A percentile compares a stretch with the other conserved stretches of the same genome.
phyloP scores from a whole-genome alignment of 2,888 invertebrate genomes.

The Ischnus inquisitorius region DNA sequence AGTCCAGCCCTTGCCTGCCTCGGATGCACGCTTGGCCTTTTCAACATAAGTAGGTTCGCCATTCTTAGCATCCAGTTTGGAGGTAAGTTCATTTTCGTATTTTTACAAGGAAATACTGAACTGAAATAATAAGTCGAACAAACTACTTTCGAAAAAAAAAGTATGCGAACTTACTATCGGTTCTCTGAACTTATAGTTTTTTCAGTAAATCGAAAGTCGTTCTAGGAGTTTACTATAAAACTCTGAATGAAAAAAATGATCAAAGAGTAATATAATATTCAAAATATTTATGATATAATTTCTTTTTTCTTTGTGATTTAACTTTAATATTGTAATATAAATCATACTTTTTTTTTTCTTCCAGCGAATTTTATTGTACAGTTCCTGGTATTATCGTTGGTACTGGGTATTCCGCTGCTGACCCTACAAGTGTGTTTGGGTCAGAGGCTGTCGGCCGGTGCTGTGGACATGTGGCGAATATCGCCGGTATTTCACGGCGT shows the following conservation, averaged over 20 bases:
- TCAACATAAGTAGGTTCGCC: constrained; percentile 95
- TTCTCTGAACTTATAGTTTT: too few species aligned
- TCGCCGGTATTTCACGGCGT: constrained; percentile 97
- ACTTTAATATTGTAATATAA: neutral
- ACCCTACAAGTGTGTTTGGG: constrained; percentile 95
- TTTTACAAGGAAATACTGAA: too few species aligned
- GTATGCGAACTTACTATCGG: too few species aligned
- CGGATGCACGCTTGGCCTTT: constrained; percentile 94
- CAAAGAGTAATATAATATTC: too few species aligned
- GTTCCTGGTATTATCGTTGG: constrained; percentile 93
- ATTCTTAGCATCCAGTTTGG: constrained; percentile 95
- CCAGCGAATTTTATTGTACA: constrained; percentile 94
- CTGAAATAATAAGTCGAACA: too few species aligned
- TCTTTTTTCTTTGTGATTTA: too few species aligned
- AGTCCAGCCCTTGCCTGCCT: constrained; percentile 94
- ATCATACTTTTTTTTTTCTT: constrained; percentile 78
- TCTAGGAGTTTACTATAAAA: too few species aligned
- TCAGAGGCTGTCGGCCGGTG: constrained; percentile 93
- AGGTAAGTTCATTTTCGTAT: constrained; percentile 86
- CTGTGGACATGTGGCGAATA: constrained; percentile 97
- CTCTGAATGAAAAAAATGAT: too few species aligned
- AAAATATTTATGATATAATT: too few species aligned
- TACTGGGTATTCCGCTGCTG: constrained; percentile 94
- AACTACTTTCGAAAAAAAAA: too few species aligned
- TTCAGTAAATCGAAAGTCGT: too few species aligned